phyloP scores from a whole-genome alignment of 1,140 invertebrate genomes.

The Stenopsyche tienmushanensis region DNA sequence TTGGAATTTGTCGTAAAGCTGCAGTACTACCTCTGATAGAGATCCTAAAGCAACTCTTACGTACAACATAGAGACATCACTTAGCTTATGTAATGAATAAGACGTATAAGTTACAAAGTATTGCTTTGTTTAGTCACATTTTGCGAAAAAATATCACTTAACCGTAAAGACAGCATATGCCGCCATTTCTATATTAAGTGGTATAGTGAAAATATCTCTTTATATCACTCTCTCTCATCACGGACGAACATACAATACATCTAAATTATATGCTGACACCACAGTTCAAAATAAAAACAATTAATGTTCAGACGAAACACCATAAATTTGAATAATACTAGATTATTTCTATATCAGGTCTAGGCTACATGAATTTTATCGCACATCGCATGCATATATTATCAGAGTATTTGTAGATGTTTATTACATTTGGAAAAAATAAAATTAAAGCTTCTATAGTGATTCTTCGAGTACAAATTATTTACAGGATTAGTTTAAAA shows the following conservation, averaged over 20 bases:
- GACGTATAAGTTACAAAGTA: conserved; percentile 65
- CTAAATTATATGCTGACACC: conserved; percentile 40
- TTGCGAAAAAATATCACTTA: conserved; percentile 66
- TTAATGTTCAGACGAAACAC: conserved; percentile 35
- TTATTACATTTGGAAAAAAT: conserved; percentile 3
- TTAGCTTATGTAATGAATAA: conserved; percentile 46
- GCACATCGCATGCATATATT: conserved; percentile 36
- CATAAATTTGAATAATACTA: conserved; percentile 36
- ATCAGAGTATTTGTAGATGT: conserved; percentile 22
- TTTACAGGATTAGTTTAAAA: conserved; percentile 37
- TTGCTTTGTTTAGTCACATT: conserved; percentile 68
- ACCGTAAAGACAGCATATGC: too few species aligned
- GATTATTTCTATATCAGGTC: conserved; percentile 36
- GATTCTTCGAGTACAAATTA: conserved; percentile 27
- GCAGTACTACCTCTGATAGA: conserved; percentile 26
- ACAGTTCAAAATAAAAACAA: conserved; percentile 37
- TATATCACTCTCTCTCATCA: conserved; percentile 27
- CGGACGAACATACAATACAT: conserved; percentile 37
- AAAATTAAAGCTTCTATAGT: conserved; percentile 11
- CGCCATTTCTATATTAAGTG: too few species aligned
- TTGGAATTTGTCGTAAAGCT: conserved; percentile 34
- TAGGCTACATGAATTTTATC: conserved; percentile 38
- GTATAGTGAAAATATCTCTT: conserved; percentile 30
- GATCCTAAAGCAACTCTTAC: conserved; percentile 34
- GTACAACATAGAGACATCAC: conserved; percentile 38